Evolutionary conservation across 2,113 vertebrate species (phyloP).

Genomic region (Empidonax traillii): DNA sequence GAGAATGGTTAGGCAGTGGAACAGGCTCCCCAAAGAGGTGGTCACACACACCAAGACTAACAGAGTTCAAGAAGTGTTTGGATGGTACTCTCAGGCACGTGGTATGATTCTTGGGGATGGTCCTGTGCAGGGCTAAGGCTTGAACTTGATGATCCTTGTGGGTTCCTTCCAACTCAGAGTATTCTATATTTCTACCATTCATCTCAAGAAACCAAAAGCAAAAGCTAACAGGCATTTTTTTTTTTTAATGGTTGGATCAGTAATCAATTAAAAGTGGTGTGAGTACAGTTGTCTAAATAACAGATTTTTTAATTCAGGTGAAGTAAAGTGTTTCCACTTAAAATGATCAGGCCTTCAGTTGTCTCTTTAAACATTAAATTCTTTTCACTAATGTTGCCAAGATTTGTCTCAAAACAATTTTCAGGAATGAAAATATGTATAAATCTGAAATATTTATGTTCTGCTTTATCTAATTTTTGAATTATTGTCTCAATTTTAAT

Average conservation of each 20-base stretch:
- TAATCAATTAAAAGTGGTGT: neutral
- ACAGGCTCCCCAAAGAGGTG: neutral
- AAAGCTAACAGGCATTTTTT: neutral
- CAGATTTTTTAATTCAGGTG: neutral
- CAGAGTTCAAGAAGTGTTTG: neutral
- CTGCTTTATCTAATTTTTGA: neutral
- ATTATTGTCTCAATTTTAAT: neutral
- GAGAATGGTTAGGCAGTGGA: rapidly evolving
- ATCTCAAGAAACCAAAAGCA: neutral
- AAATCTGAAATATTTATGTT: neutral
- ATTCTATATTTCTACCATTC: neutral
- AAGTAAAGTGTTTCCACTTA: neutral
- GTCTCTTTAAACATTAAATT: neutral
- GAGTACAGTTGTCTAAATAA: neutral
- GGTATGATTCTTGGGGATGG: neutral
- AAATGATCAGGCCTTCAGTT: neutral
- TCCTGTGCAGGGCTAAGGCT: neutral
- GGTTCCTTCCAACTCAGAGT: neutral
- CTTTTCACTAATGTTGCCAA: neutral
- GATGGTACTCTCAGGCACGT: neutral
- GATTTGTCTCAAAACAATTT: neutral
- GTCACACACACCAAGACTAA: neutral
- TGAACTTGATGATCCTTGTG: neutral
- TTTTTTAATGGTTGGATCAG: neutral
- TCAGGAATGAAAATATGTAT: neutral